These are phyloP conservation scores for Sebastes steindachneri DNA, from an alignment of 2,797 vertebrate species.

Conservation along the genomic window DNA sequence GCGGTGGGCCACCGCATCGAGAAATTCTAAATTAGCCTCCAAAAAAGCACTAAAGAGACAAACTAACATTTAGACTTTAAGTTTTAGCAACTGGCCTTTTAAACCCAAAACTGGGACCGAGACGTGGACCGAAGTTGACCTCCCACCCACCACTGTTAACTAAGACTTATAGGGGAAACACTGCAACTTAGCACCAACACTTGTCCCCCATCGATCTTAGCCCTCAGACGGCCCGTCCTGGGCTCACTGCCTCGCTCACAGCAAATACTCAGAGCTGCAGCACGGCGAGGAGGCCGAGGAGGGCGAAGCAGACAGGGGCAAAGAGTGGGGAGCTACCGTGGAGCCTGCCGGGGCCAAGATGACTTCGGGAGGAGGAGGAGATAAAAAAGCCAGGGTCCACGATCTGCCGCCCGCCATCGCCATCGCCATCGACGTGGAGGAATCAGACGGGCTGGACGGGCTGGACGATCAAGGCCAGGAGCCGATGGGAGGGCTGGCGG, in stretches of 20 bases:
- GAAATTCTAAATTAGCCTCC: constrained; percentile 39
- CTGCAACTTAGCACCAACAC: constrained; percentile 77
- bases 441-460: constrained; percentile 87
- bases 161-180: constrained; percentile 76
- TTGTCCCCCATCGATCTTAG: constrained; percentile 86
- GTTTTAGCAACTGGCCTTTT: constrained; percentile 26
- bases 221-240: constrained; percentile 93
- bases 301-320: constrained; percentile 89
- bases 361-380: constrained; percentile 75
- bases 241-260: constrained; percentile 91
- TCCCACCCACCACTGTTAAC: constrained; percentile 74
- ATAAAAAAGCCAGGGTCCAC: constrained; percentile 88
- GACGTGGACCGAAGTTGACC: constrained; percentile 56
- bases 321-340: constrained; percentile 87
- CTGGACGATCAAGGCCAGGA: constrained; percentile 87
- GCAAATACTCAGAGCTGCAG: constrained; percentile 92
- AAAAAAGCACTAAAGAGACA: constrained; percentile 21
- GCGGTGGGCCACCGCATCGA: constrained; percentile 64
- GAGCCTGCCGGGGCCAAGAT: constrained; percentile 80
- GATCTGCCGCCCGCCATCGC: constrained; percentile 74
- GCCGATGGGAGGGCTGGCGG: constrained; percentile 86
- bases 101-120: constrained; percentile 43
- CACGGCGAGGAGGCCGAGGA: constrained; percentile 89
- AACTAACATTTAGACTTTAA: constrained; percentile 8
- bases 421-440: constrained; percentile 73